Evolutionary conservation across 2,797 vertebrate genomes (phyloP).

Genomic region (Microcaecilia unicolor): DNA sequence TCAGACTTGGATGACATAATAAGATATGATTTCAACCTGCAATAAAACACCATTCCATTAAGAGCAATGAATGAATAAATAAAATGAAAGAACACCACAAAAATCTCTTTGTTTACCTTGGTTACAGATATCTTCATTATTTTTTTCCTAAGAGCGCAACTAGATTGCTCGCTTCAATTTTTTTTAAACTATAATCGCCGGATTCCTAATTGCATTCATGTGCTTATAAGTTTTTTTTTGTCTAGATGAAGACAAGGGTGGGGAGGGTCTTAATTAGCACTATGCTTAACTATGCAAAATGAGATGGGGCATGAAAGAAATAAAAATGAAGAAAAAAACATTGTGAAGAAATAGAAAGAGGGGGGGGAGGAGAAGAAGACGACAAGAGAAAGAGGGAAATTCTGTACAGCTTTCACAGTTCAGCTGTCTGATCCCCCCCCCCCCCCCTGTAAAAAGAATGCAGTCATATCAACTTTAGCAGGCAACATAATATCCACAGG

Average conservation of each 20-base stretch:
- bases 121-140: slow-evolving; percentile 47
- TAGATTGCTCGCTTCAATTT: slow-evolving; percentile 39
- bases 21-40: slow-evolving; percentile 60
- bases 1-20: slow-evolving; percentile 46
- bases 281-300: slow-evolving; percentile 58
- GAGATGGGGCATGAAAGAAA: slow-evolving; percentile 53
- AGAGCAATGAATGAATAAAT: slow-evolving; percentile 35
- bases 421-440: slow-evolving; percentile 49
- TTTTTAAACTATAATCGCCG: slow-evolving; percentile 31
- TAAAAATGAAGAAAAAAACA: slow-evolving; percentile 9
- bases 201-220: slow-evolving; percentile 50
- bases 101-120: slow-evolving; percentile 57
- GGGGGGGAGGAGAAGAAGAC: too few species aligned
- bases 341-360: slow-evolving; percentile 15
- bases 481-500: slow-evolving; percentile 64
- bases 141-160: too few species aligned
- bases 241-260: slow-evolving; percentile 53
- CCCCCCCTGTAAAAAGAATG: slow-evolving; percentile 51
- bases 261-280: slow-evolving; percentile 63
- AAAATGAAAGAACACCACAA: slow-evolving; percentile 44
- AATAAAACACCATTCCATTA: slow-evolving; percentile 26
- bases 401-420: slow-evolving; percentile 58
- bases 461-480: slow-evolving; percentile 69
- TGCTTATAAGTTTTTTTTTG: too few species aligned
- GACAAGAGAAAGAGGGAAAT: slow-evolving; percentile 23